Evolutionary conservation across 2,113 vertebrate genomes (phyloP).

Genomic region (Micromys minutus): DNA sequence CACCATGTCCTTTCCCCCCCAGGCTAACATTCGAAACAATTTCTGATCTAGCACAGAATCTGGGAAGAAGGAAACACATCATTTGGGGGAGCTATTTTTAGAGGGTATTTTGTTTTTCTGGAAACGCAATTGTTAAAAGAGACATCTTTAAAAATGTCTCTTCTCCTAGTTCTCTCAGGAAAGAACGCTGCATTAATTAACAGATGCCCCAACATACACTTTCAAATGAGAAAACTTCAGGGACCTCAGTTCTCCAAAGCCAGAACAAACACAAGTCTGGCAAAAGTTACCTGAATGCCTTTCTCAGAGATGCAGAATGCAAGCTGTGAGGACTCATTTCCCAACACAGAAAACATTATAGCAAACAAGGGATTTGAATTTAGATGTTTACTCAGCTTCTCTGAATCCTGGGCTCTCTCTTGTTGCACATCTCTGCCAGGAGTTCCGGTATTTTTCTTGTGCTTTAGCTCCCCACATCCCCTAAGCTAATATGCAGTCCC

Average conservation of each 20-base stretch:
- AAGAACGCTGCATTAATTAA: not conserved
- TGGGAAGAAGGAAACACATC: rapidly evolving
- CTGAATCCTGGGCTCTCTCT: conserved; percentile 33
- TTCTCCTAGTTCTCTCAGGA: conserved; percentile 15
- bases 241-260: conserved; percentile 18
- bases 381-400: conserved; percentile 58
- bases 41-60: not conserved
- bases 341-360: conserved; percentile 39
- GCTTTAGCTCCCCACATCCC: not conserved
- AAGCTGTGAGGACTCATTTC: conserved; percentile 51
- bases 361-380: conserved; percentile 64
- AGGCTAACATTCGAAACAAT: not conserved
- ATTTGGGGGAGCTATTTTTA: not conserved
- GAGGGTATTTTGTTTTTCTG: not conserved
- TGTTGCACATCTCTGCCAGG: conserved; percentile 15
- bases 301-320: conserved; percentile 25
- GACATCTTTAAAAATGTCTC: not conserved
- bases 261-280: conserved; percentile 58
- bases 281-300: conserved; percentile 56
- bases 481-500: conserved; percentile 50
- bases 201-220: not conserved
- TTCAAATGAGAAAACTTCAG: conserved; percentile 54
- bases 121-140: not conserved
- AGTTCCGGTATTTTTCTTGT: conserved; percentile 39
- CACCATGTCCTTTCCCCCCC: not conserved